Evolutionary conservation across 2,797 vertebrate species (phyloP).

Genomic region (Pseudomugil tenellus): DNA sequence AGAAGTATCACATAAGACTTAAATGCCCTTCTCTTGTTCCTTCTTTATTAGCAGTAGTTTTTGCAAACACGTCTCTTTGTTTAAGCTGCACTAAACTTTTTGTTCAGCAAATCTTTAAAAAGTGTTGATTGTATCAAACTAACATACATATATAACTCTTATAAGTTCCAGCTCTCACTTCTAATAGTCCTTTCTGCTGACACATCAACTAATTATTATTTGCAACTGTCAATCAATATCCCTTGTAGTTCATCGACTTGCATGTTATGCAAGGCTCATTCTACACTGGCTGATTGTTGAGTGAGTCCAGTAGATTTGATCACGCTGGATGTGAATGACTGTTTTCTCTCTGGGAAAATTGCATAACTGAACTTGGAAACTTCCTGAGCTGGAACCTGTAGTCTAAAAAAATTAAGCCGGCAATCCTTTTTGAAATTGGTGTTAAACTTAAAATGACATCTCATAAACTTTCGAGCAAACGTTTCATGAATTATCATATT

Average conservation of each 20-base stretch:
- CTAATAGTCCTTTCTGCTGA: conserved; percentile 11
- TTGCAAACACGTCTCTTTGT: not conserved
- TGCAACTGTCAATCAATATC: conserved; percentile 40
- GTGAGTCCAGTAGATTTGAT: conserved; percentile 38
- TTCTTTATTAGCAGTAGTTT: not conserved
- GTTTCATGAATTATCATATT: conserved; percentile 39
- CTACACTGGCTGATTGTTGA: conserved; percentile 45
- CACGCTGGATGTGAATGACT: conserved; percentile 22
- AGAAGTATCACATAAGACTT: not conserved
- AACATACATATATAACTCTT: conserved; percentile 32
- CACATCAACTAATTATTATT: conserved; percentile 44
- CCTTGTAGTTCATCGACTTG: conserved; percentile 27
- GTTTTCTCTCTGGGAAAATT: conserved; percentile 13
- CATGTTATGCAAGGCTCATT: conserved; percentile 36
- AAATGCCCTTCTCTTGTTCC: not conserved
- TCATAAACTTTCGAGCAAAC: conserved; percentile 20
- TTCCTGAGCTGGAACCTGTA: not conserved
- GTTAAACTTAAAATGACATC: conserved; percentile 17
- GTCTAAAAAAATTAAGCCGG: not conserved
- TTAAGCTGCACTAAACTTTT: too few species aligned
- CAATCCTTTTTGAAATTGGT: conserved; percentile 7
- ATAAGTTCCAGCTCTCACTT: conserved; percentile 7
- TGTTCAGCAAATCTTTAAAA: too few species aligned
- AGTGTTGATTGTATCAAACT: conserved; percentile 5
- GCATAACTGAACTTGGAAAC: conserved; percentile 24